Conservation (phyloP, 2,888 invertebrate genomes). For the Pyrrhosoma nymphula region DNA sequence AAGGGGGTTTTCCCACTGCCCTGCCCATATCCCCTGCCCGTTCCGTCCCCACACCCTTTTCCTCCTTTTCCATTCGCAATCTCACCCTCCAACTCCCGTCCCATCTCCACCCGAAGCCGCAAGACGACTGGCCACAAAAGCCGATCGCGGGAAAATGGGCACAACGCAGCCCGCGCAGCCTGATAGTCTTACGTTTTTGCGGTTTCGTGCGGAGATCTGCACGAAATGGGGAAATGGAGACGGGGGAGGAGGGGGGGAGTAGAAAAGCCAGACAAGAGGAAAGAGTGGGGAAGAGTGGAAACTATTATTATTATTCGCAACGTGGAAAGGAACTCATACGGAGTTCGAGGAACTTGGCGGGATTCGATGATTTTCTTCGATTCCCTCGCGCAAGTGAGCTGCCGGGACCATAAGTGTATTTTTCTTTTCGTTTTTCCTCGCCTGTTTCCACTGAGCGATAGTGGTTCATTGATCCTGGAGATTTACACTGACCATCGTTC, state of each 20-base stretch:
- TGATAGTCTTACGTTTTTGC: slow-evolving; percentile 37
- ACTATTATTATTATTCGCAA: slow-evolving; percentile 12
- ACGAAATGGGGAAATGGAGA: slow-evolving; percentile 19
- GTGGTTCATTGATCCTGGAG: slow-evolving; percentile 30
- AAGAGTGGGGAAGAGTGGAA: background rate
- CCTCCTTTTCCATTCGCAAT: background rate
- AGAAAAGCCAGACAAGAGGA: background rate
- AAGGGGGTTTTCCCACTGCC: slow-evolving; percentile 40
- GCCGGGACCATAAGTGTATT: background rate
- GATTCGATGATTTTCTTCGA: background rate
- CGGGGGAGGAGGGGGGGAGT: background rate
- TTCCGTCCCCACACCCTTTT: background rate
- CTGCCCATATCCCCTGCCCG: background rate
- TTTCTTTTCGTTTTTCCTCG: background rate
- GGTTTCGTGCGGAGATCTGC: slow-evolving; percentile 46
- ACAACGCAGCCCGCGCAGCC: background rate
- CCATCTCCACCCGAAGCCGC: background rate
- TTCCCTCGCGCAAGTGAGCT: background rate
- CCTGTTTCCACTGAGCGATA: background rate
- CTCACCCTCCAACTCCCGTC: background rate
- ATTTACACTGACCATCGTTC: slow-evolving; percentile 36
- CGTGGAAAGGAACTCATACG: background rate
- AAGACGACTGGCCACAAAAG: slow-evolving; percentile 46
- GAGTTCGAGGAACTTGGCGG: background rate
- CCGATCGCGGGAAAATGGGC: slow-evolving; percentile 52